Evolutionary conservation across 2,797 vertebrate species (phyloP).

Genomic region (Phalanger gymnotis): DNA sequence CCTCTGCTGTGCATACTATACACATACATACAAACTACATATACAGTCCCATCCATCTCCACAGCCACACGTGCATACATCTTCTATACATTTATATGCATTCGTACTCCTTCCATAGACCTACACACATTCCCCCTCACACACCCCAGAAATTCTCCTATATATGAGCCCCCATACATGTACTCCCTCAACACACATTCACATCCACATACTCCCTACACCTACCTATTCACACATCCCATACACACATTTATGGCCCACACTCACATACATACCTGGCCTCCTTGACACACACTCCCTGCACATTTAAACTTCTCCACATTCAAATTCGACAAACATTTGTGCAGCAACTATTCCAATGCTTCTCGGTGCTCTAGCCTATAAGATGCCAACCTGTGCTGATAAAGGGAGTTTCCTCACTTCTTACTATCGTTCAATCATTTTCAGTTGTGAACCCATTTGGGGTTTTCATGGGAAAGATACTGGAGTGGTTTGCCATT

Average conservation of each 20-base stretch:
- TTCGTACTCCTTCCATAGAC: background rate
- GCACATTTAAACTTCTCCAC: background rate
- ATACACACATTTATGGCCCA: background rate
- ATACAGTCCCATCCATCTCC: background rate
- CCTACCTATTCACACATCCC: background rate
- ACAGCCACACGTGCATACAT: background rate
- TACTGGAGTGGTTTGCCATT: background rate
- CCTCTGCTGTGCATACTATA: background rate
- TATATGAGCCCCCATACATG: rapidly evolving
- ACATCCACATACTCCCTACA: background rate
- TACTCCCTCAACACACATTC: background rate
- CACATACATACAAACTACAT: background rate
- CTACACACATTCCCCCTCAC: background rate
- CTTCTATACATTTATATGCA: background rate
- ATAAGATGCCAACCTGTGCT: background rate
- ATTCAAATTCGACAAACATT: background rate
- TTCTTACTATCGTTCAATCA: background rate
- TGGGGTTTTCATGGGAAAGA: background rate
- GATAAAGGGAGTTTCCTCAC: background rate
- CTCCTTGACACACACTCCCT: background rate
- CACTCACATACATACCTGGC: background rate
- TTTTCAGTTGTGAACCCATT: background rate
- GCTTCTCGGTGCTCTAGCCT: background rate
- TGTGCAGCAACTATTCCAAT: background rate
- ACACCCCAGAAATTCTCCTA: background rate